phyloP scores from a whole-genome alignment of 2,797 vertebrate genomes.

The Synaphobranchus kaupii region DNA sequence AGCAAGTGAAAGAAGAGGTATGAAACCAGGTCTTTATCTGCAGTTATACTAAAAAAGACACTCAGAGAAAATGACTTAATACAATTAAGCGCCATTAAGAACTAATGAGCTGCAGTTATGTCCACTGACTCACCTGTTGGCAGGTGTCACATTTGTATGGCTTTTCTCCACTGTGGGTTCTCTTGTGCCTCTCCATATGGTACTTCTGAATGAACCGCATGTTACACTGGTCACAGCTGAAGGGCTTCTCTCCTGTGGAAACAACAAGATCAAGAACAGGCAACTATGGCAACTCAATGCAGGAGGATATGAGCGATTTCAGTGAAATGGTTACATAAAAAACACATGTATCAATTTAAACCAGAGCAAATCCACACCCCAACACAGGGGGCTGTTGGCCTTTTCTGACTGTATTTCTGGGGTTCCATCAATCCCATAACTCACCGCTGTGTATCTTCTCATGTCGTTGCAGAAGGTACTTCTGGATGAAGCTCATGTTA shows the following conservation, averaged over 20 bases:
- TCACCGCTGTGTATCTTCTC: slow-evolving; percentile 97
- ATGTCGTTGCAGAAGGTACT: slow-evolving; percentile 94
- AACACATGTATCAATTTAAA: not conserved
- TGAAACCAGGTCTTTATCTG: not conserved
- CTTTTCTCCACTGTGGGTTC: slow-evolving; percentile 99
- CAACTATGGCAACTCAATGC: not conserved
- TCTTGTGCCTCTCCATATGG: slow-evolving; percentile 99
- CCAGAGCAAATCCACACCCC: not conserved
- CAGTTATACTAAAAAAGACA: not conserved
- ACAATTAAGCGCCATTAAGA: not conserved
- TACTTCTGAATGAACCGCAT: slow-evolving; percentile 99
- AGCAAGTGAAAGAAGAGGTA: slow-evolving; percentile 13
- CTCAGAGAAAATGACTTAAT: not conserved
- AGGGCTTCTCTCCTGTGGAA: slow-evolving; percentile 90
- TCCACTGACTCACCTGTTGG: slow-evolving; percentile 80
- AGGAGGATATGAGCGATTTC: not conserved
- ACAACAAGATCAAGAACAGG: not conserved
- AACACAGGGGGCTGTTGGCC: not conserved
- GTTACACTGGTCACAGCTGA: slow-evolving; percentile 97
- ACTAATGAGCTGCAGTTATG: not conserved
- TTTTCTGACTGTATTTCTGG: not conserved
- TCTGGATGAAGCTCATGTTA: slow-evolving; percentile 99
- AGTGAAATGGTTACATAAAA: not conserved
- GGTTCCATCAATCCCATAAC: slow-evolving; percentile 37
- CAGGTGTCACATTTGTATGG: slow-evolving; percentile 99